Evolutionary conservation across 2,888 invertebrate species (phyloP).

Genomic region (Lochmaea crataegi): DNA sequence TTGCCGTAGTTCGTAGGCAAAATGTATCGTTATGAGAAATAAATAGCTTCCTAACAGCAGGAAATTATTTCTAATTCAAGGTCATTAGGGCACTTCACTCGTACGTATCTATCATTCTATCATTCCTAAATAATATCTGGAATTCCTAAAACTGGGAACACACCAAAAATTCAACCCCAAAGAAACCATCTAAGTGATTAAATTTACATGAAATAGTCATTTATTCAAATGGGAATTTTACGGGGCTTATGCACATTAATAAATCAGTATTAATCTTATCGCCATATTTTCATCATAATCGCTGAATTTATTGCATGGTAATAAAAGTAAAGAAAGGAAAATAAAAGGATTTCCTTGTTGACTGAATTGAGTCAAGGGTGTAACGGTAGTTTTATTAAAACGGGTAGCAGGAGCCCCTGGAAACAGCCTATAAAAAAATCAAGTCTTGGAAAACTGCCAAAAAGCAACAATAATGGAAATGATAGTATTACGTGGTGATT

Average conservation of each 20-base stretch:
- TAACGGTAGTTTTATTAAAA: background rate
- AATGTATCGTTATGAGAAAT: constrained; percentile 1
- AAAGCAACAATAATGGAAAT: too few relatives aligned
- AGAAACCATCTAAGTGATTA: constrained; percentile 53
- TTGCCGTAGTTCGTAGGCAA: too few relatives aligned
- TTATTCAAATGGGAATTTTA: constrained; percentile 53
- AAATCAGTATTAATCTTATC: constrained; percentile 55
- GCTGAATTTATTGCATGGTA: constrained; percentile 39
- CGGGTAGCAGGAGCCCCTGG: too few relatives aligned
- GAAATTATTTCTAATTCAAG: constrained; percentile 15
- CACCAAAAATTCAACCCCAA: constrained; percentile 47
- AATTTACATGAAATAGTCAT: constrained; percentile 56
- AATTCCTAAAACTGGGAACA: constrained; percentile 34
- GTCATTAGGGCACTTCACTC: constrained; percentile 18
- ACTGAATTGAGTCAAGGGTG: background rate
- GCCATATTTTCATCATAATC: constrained; percentile 51
- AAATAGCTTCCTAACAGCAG: background rate
- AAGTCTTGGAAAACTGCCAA: too few relatives aligned
- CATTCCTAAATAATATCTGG: constrained; percentile 15
- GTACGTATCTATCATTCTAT: constrained; percentile 23
- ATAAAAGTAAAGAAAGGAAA: constrained; percentile 33
- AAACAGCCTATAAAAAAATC: too few relatives aligned
- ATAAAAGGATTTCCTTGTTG: constrained; percentile 25
- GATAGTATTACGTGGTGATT: too few relatives aligned
- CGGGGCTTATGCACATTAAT: constrained; percentile 51